These are phyloP conservation scores for Linnaemya vulpina DNA, from an alignment of 2,888 invertebrate genomes.

Conservation along the genomic window DNA sequence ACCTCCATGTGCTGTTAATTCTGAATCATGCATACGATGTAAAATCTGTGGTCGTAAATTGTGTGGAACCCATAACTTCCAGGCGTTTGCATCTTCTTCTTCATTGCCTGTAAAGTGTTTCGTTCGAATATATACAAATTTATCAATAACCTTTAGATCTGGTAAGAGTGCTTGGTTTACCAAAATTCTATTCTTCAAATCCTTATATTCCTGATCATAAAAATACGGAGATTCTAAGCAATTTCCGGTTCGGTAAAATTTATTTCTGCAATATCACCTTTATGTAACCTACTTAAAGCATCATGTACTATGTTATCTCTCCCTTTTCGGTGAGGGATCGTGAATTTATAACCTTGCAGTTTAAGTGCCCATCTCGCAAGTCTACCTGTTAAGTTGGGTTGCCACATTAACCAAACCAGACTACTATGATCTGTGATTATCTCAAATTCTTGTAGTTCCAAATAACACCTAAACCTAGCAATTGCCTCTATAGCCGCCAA, in stretches of 20 bases:
- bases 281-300: conserved; percentile 16
- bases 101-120: conserved; percentile 1
- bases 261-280: conserved; percentile 18
- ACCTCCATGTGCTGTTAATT: conserved; percentile 12
- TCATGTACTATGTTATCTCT: conserved; percentile 36
- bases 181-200: too few species aligned
- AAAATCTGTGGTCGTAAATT: neutral
- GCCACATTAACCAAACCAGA: conserved; percentile 39
- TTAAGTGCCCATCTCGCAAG: conserved; percentile 27
- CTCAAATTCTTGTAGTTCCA: conserved; percentile 43
- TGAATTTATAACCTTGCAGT: conserved; percentile 23
- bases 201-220: too few species aligned
- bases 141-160: too few species aligned
- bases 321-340: conserved; percentile 27
- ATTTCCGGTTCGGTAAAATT: conserved; percentile 27
- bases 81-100: neutral
- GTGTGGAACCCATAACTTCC: conserved; percentile 69
- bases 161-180: too few species aligned
- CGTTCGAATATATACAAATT: too few species aligned
- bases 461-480: conserved; percentile 63
- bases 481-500: conserved; percentile 49
- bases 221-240: too few species aligned
- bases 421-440: conserved; percentile 39
- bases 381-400: conserved; percentile 30
- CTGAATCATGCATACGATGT: conserved; percentile 5